These are phyloP conservation scores for Nematolebias whitei DNA, from an alignment of 2,113 vertebrate genomes.

Conservation along the genomic window DNA sequence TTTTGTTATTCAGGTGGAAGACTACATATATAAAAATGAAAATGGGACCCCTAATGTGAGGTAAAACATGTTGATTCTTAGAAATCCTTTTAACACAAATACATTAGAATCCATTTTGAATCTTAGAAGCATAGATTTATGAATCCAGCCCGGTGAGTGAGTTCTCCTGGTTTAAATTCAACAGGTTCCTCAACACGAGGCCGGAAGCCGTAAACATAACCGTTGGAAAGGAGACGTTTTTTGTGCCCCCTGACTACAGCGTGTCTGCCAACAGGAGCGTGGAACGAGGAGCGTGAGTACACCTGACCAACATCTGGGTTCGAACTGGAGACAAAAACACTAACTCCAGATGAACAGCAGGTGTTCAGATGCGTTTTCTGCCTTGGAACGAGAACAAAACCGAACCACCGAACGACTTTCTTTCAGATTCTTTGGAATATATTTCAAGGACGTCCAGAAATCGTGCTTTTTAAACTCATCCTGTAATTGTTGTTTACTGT, in stretches of 20 bases:
- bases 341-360: neutral
- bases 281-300: conserved; percentile 84
- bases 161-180: conserved; percentile 12
- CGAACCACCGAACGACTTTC: neutral
- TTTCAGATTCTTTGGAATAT: neutral
- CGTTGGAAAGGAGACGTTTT: conserved; percentile 57
- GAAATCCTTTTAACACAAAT: neutral
- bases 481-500: neutral
- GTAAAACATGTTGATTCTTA: conserved; percentile 62
- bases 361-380: neutral
- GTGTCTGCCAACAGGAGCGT: conserved; percentile 78
- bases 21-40: conserved; percentile 80
- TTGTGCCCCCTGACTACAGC: conserved; percentile 61
- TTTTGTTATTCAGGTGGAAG: conserved; percentile 77
- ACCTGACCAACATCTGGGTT: neutral
- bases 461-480: neutral
- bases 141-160: neutral
- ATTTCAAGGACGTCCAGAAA: neutral
- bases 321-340: neutral
- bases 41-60: conserved; percentile 84
- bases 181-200: conserved; percentile 89
- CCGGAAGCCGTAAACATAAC: conserved; percentile 77
- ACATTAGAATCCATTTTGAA: neutral
- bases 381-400: too few species aligned
- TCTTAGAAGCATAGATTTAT: neutral